Evolutionary conservation across 2,113 vertebrate species (phyloP).

Genomic region (Carassius gibelio): DNA sequence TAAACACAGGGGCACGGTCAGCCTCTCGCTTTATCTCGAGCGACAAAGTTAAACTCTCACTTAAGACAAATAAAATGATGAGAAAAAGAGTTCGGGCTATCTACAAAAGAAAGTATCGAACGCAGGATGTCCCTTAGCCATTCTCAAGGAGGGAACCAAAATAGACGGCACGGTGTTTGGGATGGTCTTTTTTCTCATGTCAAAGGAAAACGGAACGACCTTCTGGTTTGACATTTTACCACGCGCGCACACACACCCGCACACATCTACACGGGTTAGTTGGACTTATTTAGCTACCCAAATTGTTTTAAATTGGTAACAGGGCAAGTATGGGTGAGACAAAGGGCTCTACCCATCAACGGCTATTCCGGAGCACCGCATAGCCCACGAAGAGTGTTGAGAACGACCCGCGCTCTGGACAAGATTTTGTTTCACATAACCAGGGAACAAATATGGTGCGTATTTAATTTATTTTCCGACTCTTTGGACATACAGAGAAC

Average conservation of each 20-base stretch:
- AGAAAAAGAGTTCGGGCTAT: not conserved
- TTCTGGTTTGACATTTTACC: not conserved
- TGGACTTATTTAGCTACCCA: not conserved
- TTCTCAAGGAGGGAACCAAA: not conserved
- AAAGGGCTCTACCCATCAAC: slow-evolving; percentile 5
- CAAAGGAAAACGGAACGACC: not conserved
- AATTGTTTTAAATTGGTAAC: not conserved
- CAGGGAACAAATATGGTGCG: slow-evolving; percentile 36
- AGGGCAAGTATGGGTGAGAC: slow-evolving; percentile 28
- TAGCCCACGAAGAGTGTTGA: slow-evolving; percentile 18
- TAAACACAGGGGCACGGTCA: slow-evolving; percentile 6
- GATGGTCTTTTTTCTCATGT: not conserved
- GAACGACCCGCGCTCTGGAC: not conserved
- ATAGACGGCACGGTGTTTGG: slow-evolving; percentile 24
- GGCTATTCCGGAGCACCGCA: slow-evolving; percentile 46
- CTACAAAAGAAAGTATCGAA: not conserved
- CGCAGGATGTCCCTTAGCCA: not conserved
- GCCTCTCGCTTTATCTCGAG: not conserved
- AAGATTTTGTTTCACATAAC: not conserved
- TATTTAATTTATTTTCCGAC: slow-evolving; percentile 3
- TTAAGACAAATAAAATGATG: not conserved
- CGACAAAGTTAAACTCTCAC: not conserved
- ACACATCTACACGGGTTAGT: not conserved
- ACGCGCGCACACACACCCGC: too few relatives aligned
- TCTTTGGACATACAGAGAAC: slow-evolving; percentile 32